Evolutionary conservation across 2,888 invertebrate genomes (phyloP).

Genomic region (Drosophila formosana): DNA sequence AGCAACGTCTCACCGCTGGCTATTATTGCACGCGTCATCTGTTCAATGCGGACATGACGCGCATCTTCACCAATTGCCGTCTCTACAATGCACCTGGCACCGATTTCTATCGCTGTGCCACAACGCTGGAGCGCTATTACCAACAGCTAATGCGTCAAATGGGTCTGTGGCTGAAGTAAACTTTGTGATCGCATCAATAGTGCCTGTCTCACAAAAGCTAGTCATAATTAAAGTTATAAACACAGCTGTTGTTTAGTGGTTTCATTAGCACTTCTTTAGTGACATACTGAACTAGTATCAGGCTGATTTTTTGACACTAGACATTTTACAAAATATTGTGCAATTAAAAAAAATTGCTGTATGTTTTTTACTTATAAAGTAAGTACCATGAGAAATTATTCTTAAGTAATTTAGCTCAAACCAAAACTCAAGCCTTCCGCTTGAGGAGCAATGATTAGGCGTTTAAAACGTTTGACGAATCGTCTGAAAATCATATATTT

Average conservation of each 20-base stretch:
- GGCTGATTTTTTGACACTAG: neutral
- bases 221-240: neutral
- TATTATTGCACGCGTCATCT: constrained; percentile 95
- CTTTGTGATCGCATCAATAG: constrained; percentile 12
- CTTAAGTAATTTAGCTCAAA: no score
- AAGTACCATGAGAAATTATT: no score
- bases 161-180: constrained; percentile 93
- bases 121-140: constrained; percentile 96
- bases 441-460: no score
- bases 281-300: neutral
- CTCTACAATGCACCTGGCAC: constrained; percentile 98
- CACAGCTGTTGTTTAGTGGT: neutral
- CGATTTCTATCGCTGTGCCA: constrained; percentile 96
- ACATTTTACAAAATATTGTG: no score
- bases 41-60: constrained; percentile 97
- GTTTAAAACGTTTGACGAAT: no score
- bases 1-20: constrained; percentile 84
- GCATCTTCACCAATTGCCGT: constrained; percentile 98
- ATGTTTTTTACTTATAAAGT: no score
- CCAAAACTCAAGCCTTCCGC: no score
- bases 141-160: constrained; percentile 94
- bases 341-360: no score
- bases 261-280: neutral
- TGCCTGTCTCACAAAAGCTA: neutral
- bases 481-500: no score